Base-by-base conservation (phyloP, 2,888 invertebrate species). In the Carpatolechia fugitivella region DNA sequence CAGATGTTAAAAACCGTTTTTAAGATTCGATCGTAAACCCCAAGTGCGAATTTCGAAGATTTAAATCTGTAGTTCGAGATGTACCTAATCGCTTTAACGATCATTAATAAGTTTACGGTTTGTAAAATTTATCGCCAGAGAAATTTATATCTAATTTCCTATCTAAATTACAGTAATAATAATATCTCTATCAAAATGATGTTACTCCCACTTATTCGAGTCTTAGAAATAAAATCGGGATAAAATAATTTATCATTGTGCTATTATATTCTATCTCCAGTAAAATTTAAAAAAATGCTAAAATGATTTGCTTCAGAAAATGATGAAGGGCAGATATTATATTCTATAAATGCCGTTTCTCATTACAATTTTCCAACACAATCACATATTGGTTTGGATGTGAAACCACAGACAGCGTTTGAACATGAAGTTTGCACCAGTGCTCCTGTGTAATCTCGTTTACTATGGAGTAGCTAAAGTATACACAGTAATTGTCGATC, bases 1-100 rank as follows among this genome's bases (percentile, higher is more conserved):
- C 82, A 80, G 73, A 71, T 80, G 82, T 79, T 79, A 73, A 74
- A 77, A 73, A 73, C 67, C 58, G 69, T 73, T 76, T n/a, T 57
- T 54, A 50, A 71, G 69, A 72, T 75, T 68, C 59, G 56, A 58
- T 64, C 63, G 71, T 76, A 78, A 77, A 69, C 60, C 56, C 54
- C 54, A 58, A 56, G 61, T 60, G 59, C 62, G 64, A 67, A 71
- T 66, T 60, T 60, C 63, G 65, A 60, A 63, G 60, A 57, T 65
- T 70, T 60, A 18, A 18, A 18, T 11, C 18, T 16, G 63, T 68
- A 68, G 6, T 24, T 24, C 3, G 3, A 24, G 6, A 24, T 6
- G 24, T 24, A 24, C 24, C 24, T 6, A 6, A 24, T 24, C 24
- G 56, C 61, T 60, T 68, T 66, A 62, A 68, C 67, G 62, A 65